A percentile compares a stretch with the other conserved stretches of the same genome.
Evolutionary conservation across 1,140 invertebrate genomes (phyloP).

Genomic region (Lepeophtheirus salmonis): DNA sequence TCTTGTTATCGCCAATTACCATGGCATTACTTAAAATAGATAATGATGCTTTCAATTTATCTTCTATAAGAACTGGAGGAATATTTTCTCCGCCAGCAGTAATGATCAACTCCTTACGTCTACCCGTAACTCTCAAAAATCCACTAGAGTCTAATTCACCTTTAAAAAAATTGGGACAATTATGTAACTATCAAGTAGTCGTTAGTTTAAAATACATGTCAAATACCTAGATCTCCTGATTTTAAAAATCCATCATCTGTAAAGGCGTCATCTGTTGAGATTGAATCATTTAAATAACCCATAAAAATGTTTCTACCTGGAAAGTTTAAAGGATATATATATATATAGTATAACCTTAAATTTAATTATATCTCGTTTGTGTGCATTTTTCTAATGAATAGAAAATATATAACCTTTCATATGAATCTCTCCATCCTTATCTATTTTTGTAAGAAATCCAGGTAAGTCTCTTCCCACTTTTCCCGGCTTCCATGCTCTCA

Average conservation of each 20-base stretch:
- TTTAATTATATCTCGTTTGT: not conserved
- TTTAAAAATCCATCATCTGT: slow-evolving; percentile 16
- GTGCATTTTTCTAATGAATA: not conserved
- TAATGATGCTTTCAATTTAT: slow-evolving; percentile 50
- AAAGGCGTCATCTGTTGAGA: slow-evolving; percentile 24
- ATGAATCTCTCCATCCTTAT: slow-evolving; percentile 27
- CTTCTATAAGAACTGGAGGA: slow-evolving; percentile 64
- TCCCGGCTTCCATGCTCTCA: slow-evolving; percentile 21
- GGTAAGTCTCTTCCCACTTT: slow-evolving; percentile 26
- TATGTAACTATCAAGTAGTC: not conserved
- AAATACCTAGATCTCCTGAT: slow-evolving; percentile 12
- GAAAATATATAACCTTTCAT: slow-evolving; percentile 1
- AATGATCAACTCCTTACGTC: slow-evolving; percentile 41
- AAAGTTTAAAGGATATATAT: slow-evolving; percentile 23
- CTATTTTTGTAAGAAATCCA: slow-evolving; percentile 24
- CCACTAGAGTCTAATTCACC: not conserved
- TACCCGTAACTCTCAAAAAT: not conserved
- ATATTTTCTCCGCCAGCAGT: slow-evolving; percentile 85
- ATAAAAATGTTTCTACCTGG: slow-evolving; percentile 30
- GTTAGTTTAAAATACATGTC: not conserved
- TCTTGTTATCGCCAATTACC: slow-evolving; percentile 63
- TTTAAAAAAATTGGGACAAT: not conserved
- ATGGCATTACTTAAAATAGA: slow-evolving; percentile 58
- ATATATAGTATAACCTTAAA: not conserved
- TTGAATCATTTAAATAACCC: slow-evolving; percentile 29